Conservation (phyloP, 2,888 invertebrate species). For the Macaria liturata region DNA sequence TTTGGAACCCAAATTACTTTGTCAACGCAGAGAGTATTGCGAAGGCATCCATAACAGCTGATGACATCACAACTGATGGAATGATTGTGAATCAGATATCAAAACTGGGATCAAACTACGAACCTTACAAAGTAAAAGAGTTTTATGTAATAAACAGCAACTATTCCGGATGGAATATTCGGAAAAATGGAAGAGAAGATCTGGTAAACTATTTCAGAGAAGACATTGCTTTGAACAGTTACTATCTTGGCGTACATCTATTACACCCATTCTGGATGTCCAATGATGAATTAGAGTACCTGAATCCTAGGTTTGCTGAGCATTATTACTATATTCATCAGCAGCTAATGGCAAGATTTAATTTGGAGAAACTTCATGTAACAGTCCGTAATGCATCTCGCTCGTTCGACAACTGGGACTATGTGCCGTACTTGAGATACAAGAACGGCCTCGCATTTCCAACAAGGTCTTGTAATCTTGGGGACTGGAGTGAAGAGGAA, state of each 20-base stretch:
- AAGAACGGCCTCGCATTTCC: constrained; percentile 72
- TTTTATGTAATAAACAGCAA: constrained; percentile 61
- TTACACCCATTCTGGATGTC: constrained; percentile 84
- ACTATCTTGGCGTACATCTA: constrained; percentile 82
- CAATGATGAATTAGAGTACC: constrained; percentile 64
- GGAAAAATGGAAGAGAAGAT: constrained; percentile 70
- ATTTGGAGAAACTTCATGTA: constrained; percentile 62
- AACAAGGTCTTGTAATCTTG: constrained; percentile 49
- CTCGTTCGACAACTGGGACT: constrained; percentile 46
- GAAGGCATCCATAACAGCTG: constrained; percentile 62
- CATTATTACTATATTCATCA: constrained; percentile 67
- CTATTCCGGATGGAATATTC: constrained; percentile 79
- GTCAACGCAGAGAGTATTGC: constrained; percentile 64
- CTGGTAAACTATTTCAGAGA: constrained; percentile 85
- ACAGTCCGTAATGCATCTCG: constrained; percentile 34
- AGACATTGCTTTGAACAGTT: constrained; percentile 84
- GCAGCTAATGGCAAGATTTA: constrained; percentile 63
- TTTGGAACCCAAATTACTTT: constrained; percentile 70
- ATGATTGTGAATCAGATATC: constrained; percentile 29
- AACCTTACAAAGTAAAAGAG: constrained; percentile 37
- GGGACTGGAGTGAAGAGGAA: constrained; percentile 52
- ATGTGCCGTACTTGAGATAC: constrained; percentile 62
- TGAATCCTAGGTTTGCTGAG: constrained; percentile 64
- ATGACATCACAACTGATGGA: constrained; percentile 42
- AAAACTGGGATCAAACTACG: constrained; percentile 47